Conservation (phyloP, 2,113 vertebrate genomes). For the Ondatra zibethicus region DNA sequence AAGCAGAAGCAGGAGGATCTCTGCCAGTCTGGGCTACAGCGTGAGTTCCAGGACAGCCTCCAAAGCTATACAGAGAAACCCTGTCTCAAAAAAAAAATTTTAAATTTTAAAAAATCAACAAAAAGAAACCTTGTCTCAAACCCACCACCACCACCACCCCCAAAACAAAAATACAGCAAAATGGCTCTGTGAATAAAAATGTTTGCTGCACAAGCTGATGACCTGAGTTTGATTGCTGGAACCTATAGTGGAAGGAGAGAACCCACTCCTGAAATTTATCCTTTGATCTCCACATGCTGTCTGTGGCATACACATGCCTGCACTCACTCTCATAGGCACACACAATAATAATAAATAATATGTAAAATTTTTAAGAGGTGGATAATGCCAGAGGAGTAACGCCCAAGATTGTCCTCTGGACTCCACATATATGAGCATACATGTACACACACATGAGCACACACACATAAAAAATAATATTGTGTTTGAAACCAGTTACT, state of each 20-base stretch:
- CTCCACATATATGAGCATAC: not conserved
- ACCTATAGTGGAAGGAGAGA: not conserved
- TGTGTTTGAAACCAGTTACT: conserved; percentile 49
- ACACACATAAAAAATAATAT: not conserved
- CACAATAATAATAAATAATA: not conserved
- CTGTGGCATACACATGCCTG: not conserved
- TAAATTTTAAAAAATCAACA: no score
- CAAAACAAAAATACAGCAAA: not conserved
- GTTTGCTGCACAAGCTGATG: not conserved
- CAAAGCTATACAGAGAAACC: no score
- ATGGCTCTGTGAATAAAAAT: not conserved
- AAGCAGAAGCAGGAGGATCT: no score
- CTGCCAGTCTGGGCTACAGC: no score
- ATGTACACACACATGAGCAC: not conserved
- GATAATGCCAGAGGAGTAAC: not conserved
- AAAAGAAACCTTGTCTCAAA: no score
- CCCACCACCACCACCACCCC: no score
- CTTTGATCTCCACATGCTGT: not conserved
- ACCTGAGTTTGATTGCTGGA: not conserved
- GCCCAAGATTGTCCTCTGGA: not conserved
- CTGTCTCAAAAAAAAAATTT: no score
- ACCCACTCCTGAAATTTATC: not conserved
- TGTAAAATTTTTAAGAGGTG: not conserved
- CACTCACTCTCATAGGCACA: not conserved
- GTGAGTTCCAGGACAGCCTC: no score